phyloP scores from a whole-genome alignment of 92 coral and sea anemone genomes.

The Muricea muricata region DNA sequence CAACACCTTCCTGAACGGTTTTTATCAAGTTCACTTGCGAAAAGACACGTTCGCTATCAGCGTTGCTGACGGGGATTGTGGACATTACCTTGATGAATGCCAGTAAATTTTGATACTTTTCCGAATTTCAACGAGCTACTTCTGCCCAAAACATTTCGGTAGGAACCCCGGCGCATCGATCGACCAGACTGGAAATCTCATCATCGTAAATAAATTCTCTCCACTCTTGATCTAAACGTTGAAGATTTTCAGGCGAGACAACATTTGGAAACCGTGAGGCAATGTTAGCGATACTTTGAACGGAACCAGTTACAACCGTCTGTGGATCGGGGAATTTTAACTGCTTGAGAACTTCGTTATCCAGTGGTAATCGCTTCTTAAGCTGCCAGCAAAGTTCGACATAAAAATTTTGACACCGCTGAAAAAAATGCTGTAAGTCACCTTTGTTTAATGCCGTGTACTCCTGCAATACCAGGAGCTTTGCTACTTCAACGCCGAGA shows the following conservation, averaged over 20 bases:
- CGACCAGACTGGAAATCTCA: neutral
- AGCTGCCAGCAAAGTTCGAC: neutral
- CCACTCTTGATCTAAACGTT: slow-evolving; percentile 17
- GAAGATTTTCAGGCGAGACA: slow-evolving; percentile 23
- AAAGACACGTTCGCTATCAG: slow-evolving; percentile 29
- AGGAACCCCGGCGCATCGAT: neutral
- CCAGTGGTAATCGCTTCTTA: neutral
- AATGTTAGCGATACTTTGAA: slow-evolving; percentile 15
- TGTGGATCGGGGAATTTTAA: slow-evolving; percentile 24
- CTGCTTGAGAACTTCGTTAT: neutral
- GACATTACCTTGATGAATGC: slow-evolving; percentile 16
- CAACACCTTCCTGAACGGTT: slow-evolving; percentile 19
- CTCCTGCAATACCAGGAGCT: neutral
- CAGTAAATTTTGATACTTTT: slow-evolving; percentile 2
- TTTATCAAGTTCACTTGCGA: slow-evolving; percentile 31
- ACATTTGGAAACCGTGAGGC: slow-evolving; percentile 24
- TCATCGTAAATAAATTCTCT: slow-evolving; percentile 15
- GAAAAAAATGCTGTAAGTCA: neutral
- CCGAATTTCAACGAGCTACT: slow-evolving; percentile 14
- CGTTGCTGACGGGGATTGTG: slow-evolving; percentile 12
- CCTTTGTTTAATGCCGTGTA: slow-evolving; percentile 20
- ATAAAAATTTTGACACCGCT: neutral
- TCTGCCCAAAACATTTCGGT: slow-evolving; percentile 11
- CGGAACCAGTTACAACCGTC: neutral
- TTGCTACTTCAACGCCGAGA: slow-evolving; percentile 23